A percentile compares a stretch with the other conserved stretches of the same genome.
These are phyloP conservation scores for Sitodiplosis mosellana DNA, from an alignment of 1,140 invertebrate genomes.

Conservation along the genomic window DNA sequence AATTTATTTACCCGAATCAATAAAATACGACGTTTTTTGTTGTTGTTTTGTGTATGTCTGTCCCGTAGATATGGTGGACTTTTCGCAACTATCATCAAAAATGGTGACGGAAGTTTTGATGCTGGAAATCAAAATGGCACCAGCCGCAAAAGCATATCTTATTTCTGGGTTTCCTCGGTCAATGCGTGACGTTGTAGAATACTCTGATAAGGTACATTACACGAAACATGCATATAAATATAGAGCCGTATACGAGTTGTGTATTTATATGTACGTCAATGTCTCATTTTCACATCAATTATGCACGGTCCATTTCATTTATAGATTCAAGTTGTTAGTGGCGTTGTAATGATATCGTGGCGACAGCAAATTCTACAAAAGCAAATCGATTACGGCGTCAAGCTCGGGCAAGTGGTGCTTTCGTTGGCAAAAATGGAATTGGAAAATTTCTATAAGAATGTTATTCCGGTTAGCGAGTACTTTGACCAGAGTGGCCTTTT, in stretches of 20 bases:
- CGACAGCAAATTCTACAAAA: conserved; percentile 62
- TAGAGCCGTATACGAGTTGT: neutral
- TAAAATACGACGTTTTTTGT: neutral
- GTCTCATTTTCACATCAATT: no score
- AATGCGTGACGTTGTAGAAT: conserved; percentile 78
- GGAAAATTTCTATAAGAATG: conserved; percentile 71
- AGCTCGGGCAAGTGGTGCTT: conserved; percentile 70
- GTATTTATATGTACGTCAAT: neutral
- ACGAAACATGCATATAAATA: neutral
- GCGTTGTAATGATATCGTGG: conserved; percentile 70
- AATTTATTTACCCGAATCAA: neutral
- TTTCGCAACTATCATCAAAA: conserved; percentile 61
- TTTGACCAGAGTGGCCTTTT: conserved; percentile 49
- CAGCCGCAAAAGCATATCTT: conserved; percentile 76
- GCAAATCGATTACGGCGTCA: conserved; percentile 76
- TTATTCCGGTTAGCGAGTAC: conserved; percentile 75
- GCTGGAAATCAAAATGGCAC: conserved; percentile 85
- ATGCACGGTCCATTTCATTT: neutral
- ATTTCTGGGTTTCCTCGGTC: conserved; percentile 90
- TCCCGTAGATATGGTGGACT: conserved; percentile 60
- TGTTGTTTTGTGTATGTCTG: neutral
- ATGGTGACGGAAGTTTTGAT: conserved; percentile 75
- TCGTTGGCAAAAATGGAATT: conserved; percentile 71
- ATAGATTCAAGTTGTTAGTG: conserved; percentile 71
- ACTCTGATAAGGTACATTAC: conserved; percentile 61